A percentile compares a stretch with the other conserved stretches of the same genome.
Evolutionary conservation across 2,113 vertebrate genomes (phyloP).

Genomic region (human (Homo sapiens)): GRCh38 chr15:23407001-23407500

Average conservation of each 20-base stretch:
- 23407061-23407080: neutral
- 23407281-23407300: neutral
- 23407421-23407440: neutral
- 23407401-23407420: neutral
- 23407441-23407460: neutral
- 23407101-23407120: neutral
- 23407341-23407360: neutral
- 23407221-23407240: neutral
- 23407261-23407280: neutral
- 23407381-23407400: neutral
- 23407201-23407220: too few relatives aligned
- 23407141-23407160: neutral
- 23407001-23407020: neutral
- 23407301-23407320: neutral
- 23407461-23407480: neutral
- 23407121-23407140: neutral
- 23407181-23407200: neutral
- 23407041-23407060: neutral
- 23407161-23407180: neutral
- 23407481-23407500: neutral
- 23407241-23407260: neutral
- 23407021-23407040: neutral
- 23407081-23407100: neutral
- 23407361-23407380: neutral
- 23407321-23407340: neutral